Evolutionary conservation across 1,140 invertebrate species (phyloP).

Genomic region (Cydia fagiglandana): DNA sequence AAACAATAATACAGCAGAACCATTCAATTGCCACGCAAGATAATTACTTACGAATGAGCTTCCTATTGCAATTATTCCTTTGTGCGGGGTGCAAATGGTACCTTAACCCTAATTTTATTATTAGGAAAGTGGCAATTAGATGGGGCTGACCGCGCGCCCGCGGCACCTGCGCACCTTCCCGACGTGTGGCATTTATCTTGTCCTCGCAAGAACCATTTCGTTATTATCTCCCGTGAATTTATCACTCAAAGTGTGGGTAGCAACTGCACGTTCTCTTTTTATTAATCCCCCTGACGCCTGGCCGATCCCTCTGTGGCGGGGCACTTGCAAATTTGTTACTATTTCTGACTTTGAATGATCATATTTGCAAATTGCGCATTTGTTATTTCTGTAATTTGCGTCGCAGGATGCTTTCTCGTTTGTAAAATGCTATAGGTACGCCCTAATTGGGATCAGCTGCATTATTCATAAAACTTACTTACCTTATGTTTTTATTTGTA

Average conservation of each 20-base stretch:
- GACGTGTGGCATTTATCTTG: slow-evolving; percentile 41
- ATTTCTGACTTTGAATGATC: slow-evolving; percentile 32
- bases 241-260: slow-evolving; percentile 22
- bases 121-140: slow-evolving; percentile 29
- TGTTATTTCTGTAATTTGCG: slow-evolving; percentile 21
- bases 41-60: slow-evolving; percentile 2
- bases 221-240: slow-evolving; percentile 28
- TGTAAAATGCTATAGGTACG: not conserved
- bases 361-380: slow-evolving; percentile 26
- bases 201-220: slow-evolving; percentile 40
- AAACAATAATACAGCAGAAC: not conserved
- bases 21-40: not conserved
- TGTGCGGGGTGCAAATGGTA: slow-evolving; percentile 17
- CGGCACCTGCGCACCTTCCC: slow-evolving; percentile 33
- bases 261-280: slow-evolving; percentile 22
- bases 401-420: slow-evolving; percentile 33
- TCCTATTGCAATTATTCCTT: slow-evolving; percentile 22
- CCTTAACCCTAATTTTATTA: slow-evolving; percentile 31
- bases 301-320: slow-evolving; percentile 23
- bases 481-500: too few species aligned
- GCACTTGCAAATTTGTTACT: slow-evolving; percentile 18
- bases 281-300: slow-evolving; percentile 23
- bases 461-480: not conserved
- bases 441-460: slow-evolving; percentile 10
- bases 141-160: slow-evolving; percentile 16